Base-by-base conservation (phyloP, 2,113 vertebrate genomes). In the Hippocampus guttulatus region DNA sequence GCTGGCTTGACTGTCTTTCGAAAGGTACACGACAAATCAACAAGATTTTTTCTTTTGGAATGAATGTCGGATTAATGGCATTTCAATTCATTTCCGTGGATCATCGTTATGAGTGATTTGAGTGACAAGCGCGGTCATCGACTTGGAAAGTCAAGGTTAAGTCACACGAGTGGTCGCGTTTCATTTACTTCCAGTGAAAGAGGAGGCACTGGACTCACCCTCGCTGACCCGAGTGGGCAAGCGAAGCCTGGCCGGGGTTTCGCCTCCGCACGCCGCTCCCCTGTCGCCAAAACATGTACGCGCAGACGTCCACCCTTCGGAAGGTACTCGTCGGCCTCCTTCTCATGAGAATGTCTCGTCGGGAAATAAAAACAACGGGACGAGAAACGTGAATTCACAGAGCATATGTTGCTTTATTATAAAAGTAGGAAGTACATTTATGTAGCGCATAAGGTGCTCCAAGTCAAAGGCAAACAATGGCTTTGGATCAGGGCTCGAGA, bases 241-340 rank as follows among this genome's bases (percentile, higher is more conserved):
- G 85, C 91, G 94, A 82, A 92, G 94, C 68, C 91, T 93, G 78
- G 88, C 91, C 75, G 91, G 94, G 67, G 87, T 95, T 71, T 93
- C 93, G 73, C 90, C 93, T 0, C 88, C 92, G 0, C 95, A 94
- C n/a, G 85, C 91, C 21, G 94, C 91, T 60, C 91, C 95, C 61
- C 90, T 94, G 66, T 96, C 95, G 47, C 94, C 95, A 38, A 97
- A 98, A 84, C 89, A 94, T 60, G 84, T 94, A 71, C 93, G 94
- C 71, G 89, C 87, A 3, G 91, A 94, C 71, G 85, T 90, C 61
- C 93, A 94, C 80, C 92, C 92, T 16, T 94, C 92, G 81, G 93
- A 95, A 98, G 96, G 97, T 98, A 94, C 15, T 9, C 3, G 20
- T 20, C 3, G 0, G 33, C 27, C 15, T 61, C 58, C 12, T 61